Evolutionary conservation across 53 echinoderm and acorn worm species (phyloP), one percentile per base, ranked within the genome.

Genomic region (Antedon mediterranea): DNA sequence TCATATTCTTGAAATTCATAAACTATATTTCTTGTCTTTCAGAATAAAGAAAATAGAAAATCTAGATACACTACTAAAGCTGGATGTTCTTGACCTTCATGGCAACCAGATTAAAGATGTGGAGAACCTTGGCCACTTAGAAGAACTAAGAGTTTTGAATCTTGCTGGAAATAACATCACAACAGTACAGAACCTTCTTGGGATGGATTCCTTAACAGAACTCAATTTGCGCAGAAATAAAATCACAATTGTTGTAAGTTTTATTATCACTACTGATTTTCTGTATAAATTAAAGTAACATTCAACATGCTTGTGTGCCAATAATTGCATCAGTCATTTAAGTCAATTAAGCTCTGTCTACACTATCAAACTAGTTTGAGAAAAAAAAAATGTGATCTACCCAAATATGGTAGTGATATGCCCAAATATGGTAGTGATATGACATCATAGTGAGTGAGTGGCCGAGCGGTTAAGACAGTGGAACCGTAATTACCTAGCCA

Each of bases 71-170:
- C 77, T 98, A 70, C 79, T 73, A 34, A 98, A 98, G 44, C 86
- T 98, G 29, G 98, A 98, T 81, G 98, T 98, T 28, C 73, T 98
- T 0, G 98, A 98, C 88, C 98, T 98, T 85, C 98, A 98, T 88
- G 98, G 98, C 81, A 98, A 98, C 88, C 90, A 90, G 74, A 93
- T 98, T 30, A 78, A 83, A 11, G 75, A 82, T 34, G 84, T 98
- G 15, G 98, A 98, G 81, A 98, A 90, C 76, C 78, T 98, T 15
- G 70, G 84, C 43, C 98, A 98, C 73, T 80, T 98, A 30, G 86
- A 83, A 77, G 98, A 98, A 78, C 82, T 98, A 34, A 42, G 98
- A 34, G 98, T 98, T 8, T 74, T 98, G 77, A 98, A 98, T 34
- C 85, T 98, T 28, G 98, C 98, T 8, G 98, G 98, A 23, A 98